phyloP scores from a whole-genome alignment of 2,113 vertebrate species.

The Phyllostomus hastatus region DNA sequence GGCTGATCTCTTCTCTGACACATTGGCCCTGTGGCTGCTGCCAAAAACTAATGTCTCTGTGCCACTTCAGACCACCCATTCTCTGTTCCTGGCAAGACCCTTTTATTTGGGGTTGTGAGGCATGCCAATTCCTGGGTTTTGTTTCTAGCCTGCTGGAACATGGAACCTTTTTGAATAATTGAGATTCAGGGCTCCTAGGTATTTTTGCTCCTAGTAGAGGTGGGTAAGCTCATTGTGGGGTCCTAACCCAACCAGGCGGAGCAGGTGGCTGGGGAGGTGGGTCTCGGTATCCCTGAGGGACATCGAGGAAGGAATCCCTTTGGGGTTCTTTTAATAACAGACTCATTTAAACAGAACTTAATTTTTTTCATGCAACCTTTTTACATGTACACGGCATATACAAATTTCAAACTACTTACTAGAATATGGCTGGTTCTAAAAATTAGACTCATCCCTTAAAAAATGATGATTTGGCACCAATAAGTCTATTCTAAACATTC shows the following conservation, averaged over 20 bases:
- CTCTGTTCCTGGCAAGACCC: neutral
- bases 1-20: slow-evolving; percentile 11
- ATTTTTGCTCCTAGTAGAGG: neutral
- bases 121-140: neutral
- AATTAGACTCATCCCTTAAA: neutral
- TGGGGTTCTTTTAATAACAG: neutral
- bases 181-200: neutral
- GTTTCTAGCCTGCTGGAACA: neutral
- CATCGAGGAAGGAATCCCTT: neutral
- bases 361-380: neutral
- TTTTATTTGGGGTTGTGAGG: neutral
- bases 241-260: neutral
- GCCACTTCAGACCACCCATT: neutral
- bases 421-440: neutral
- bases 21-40: neutral
- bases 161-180: neutral
- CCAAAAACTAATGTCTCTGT: slow-evolving; percentile 13
- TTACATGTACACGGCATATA: rapidly evolving
- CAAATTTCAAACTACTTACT: neutral
- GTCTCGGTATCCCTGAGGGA: neutral
- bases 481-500: neutral
- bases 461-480: neutral
- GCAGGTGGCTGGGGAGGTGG: neutral
- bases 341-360: neutral
- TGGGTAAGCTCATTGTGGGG: neutral